phyloP scores from a whole-genome alignment of 2,888 invertebrate genomes.

The Holacanthella duospinosa region DNA sequence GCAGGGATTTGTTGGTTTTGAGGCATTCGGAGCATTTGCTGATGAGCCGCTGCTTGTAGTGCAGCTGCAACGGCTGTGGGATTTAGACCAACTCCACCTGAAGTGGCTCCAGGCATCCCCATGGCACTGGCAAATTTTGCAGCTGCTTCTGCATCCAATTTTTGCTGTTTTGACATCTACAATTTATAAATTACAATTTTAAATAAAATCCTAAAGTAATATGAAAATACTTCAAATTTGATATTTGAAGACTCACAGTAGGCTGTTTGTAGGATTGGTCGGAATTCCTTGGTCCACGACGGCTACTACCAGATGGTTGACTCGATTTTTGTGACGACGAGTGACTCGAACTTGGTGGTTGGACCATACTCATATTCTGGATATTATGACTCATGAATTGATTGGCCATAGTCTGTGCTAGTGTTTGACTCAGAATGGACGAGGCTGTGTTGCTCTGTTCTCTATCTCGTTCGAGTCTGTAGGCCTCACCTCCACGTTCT shows the following conservation, averaged over 20 bases:
- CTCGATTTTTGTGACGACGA: constrained; percentile 3
- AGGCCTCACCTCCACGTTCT: constrained; percentile 9
- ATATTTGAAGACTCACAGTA: not conserved
- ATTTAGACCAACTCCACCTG: constrained; percentile 39
- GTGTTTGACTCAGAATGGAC: constrained; percentile 2
- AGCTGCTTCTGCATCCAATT: constrained; percentile 35
- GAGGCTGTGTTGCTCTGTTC: not conserved
- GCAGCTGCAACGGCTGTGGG: constrained; percentile 58
- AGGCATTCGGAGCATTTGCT: constrained; percentile 66
- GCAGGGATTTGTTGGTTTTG: constrained; percentile 54
- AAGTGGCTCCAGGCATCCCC: constrained; percentile 35
- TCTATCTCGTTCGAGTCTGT: constrained; percentile 2
- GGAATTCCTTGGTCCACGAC: constrained; percentile 1
- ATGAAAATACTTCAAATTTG: not conserved
- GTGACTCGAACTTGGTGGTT: not conserved
- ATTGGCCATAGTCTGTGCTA: constrained; percentile 9
- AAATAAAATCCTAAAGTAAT: not conserved
- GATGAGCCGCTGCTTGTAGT: constrained; percentile 56
- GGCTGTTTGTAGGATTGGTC: constrained; percentile 7
- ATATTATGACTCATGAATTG: constrained; percentile 6
- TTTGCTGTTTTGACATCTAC: constrained; percentile 35
- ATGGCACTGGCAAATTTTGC: constrained; percentile 37
- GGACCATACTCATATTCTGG: constrained; percentile 11
- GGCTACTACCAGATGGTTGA: not conserved
- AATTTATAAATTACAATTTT: not conserved